These are phyloP conservation scores for Drosophila orosa DNA, from an alignment of 1,140 invertebrate genomes.

Conservation along the genomic window DNA sequence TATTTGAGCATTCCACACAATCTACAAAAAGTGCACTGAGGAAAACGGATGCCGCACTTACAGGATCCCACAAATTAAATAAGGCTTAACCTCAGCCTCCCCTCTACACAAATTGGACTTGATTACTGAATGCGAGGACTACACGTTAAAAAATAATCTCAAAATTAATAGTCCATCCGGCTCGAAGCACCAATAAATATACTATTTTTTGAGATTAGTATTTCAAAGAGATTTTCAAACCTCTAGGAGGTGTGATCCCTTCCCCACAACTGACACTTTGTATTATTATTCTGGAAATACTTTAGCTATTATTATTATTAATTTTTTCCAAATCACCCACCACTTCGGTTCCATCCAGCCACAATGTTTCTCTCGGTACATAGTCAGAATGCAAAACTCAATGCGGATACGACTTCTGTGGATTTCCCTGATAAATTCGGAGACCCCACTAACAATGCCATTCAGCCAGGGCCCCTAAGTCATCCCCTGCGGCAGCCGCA, in stretches of 20 bases:
- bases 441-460: slow-evolving; percentile 45
- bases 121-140: background rate
- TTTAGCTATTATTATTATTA: background rate
- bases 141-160: background rate
- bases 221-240: background rate
- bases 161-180: background rate
- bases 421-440: slow-evolving; percentile 31
- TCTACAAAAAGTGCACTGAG: slow-evolving; percentile 13
- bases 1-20: slow-evolving; percentile 44
- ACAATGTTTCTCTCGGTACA: background rate
- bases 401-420: slow-evolving; percentile 18
- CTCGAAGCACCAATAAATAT: background rate
- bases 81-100: background rate
- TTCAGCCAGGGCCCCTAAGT: slow-evolving; percentile 22
- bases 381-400: slow-evolving; percentile 34
- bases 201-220: background rate
- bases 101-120: background rate
- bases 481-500: slow-evolving; percentile 60
- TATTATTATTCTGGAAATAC: background rate
- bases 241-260: background rate
- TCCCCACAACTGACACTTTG: background rate
- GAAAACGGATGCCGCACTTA: background rate
- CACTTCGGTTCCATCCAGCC: background rate
- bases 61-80: slow-evolving; percentile 5
- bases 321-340: background rate